Base-by-base conservation (phyloP, 2,113 vertebrate species). In the Circaetus cinerascens region DNA sequence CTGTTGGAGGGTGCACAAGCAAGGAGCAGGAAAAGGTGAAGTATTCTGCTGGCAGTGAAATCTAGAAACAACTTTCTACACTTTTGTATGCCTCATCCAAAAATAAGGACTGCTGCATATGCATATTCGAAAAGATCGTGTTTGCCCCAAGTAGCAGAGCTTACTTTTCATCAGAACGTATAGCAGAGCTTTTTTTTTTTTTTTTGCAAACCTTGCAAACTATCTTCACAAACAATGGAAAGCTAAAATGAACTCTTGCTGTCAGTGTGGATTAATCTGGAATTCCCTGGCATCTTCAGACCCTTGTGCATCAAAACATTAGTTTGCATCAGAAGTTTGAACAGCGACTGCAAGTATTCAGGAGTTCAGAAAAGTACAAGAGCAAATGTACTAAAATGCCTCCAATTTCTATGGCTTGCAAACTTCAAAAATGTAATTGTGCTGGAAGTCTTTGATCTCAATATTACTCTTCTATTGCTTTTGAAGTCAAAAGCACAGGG, bases 401-500 rank as follows among this genome's bases (percentile, higher is more conserved):
- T 92, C 48, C 43, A 59, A 68, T 55, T 91, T 81, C 88, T 62
- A 0, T 50, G 77, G 79, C 56, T 89, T 76, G 83, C 26, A 53
- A 86, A 72, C 77, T 96, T 97, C 57, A 92, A 77, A 96, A 77
- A 46, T n/a, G 29, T 41, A 86, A 75, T 95, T 59, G 94, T 84
- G 22, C 83, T 57, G 40, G 27, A 41, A 78, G 48, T 26, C 71
- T 96, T 96, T 95, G 91, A 95, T 95, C 93, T 77, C 89, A 21
- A 0, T 26, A 46, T 86, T 50, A 60, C 21, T 59, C 60, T 79
- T 76, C 53, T 51, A 26, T 81, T 62, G 22, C 53, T 48, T 97
- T 93, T 97, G 90, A 91, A 95, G 64, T 63, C 59, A 56, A 68
- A 93, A 88, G 41, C 14, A 2, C 43, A 15, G 21, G 74, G 60